Base-by-base conservation (phyloP, 1,140 invertebrate species). In the Arion vulgaris region DNA sequence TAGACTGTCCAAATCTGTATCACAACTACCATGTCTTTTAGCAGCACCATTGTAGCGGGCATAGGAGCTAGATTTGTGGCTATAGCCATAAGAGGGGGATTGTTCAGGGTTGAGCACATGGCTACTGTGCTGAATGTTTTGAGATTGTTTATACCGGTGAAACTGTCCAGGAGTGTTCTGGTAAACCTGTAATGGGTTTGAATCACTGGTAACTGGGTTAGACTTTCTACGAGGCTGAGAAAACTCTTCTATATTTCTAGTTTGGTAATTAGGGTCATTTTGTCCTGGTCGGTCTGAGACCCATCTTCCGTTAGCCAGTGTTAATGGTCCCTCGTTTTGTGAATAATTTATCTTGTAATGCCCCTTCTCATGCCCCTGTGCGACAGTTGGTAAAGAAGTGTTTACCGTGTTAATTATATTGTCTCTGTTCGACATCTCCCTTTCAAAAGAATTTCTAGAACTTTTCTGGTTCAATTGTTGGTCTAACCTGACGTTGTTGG, bases 1-100 rank as follows among this genome's bases (percentile, higher is more conserved):
- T 0, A 80, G 68, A 23, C 71, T 66, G 41, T 80, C 78, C 4
- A 80, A 53, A 36, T 80, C 78, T 51, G 78, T 80, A 39, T 80
- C 78, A 51, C 78, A 80, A 45, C 34, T 36, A 23, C 71, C 78
- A 51, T 80, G 62, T 7, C n/a, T 28, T 32, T 5, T 28, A 11
- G 62, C 11, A 26, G 51, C 9, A 57, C 23, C 5, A 9, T 57
- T 4, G 23, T 57, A 57, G 1, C 2, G 51, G 26, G 51, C n/a
- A n/a, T n/a, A 57, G 36, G 26, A 28, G 38, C 26, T 15, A 7
- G 26, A 28, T 13, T 74, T 36, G 7, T 74, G 39, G 36, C 15
- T 39, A n/a, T 75, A 45, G 17, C 45, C 28, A 19, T 75, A 45
- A n/a, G 53, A 75, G 41, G 73, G 45, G 9, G 73, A 75, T n/a